Evolutionary conservation across 2,797 vertebrate species (phyloP).

Genomic region (Phrynocephalus guinanensis): DNA sequence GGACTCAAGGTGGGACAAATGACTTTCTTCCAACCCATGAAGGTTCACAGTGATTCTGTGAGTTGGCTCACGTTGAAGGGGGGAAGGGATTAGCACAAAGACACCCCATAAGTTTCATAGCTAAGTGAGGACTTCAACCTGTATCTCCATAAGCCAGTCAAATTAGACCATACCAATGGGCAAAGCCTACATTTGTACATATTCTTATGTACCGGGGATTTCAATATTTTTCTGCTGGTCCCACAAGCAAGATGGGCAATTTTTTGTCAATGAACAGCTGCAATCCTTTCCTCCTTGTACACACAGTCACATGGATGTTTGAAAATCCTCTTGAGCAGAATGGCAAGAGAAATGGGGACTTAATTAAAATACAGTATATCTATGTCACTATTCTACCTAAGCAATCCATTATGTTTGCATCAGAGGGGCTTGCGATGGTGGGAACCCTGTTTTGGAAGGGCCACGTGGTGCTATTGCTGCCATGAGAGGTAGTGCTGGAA

Average conservation of each 20-base stretch:
- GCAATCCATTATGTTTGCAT: no score
- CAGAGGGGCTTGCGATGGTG: no score
- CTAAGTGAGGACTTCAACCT: background rate
- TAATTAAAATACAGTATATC: background rate
- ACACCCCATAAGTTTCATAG: background rate
- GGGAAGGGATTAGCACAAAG: background rate
- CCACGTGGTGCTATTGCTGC: no score
- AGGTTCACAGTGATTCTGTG: no score
- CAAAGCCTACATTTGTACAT: background rate
- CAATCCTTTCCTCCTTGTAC: background rate
- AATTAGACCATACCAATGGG: background rate
- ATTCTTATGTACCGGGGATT: background rate
- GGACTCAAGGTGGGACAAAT: background rate
- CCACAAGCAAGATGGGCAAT: background rate
- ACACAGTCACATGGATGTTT: background rate
- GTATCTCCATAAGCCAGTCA: background rate
- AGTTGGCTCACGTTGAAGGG: background rate
- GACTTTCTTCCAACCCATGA: no score
- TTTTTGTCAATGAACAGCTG: background rate
- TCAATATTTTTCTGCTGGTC: background rate
- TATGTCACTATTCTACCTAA: background rate
- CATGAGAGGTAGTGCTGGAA: no score
- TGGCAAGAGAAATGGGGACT: background rate
- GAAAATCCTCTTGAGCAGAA: background rate
- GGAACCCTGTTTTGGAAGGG: no score